Evolutionary conservation across 1,140 invertebrate genomes (phyloP).

Genomic region (Bicyclus anynana): DNA sequence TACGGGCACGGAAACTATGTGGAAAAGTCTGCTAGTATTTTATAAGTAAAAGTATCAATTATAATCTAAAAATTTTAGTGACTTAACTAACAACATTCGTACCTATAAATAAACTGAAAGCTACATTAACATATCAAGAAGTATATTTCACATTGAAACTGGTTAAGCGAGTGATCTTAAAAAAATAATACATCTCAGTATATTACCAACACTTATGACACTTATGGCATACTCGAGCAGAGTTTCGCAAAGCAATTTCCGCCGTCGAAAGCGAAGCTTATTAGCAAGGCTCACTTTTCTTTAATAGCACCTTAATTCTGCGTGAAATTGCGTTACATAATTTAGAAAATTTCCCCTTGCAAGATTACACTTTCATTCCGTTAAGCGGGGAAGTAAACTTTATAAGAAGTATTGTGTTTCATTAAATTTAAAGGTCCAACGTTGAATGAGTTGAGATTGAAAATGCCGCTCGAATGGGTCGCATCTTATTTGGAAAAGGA

Average conservation of each 20-base stretch:
- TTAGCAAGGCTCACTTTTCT: constrained; percentile 5
- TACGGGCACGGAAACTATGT: too few species aligned
- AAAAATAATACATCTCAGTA: background rate
- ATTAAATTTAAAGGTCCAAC: background rate
- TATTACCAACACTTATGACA: background rate
- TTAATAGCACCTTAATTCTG: constrained; percentile 7
- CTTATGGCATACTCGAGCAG: constrained; percentile 3
- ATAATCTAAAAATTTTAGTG: too few species aligned
- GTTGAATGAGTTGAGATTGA: background rate
- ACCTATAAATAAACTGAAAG: too few species aligned
- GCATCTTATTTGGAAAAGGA: too few species aligned
- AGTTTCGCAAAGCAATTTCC: constrained; percentile 15
- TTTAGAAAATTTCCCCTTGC: background rate
- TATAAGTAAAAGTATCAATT: too few species aligned
- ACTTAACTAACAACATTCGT: too few species aligned
- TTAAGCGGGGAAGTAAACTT: background rate
- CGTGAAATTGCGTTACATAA: constrained; percentile 9
- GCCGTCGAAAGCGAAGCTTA: constrained; percentile 10
- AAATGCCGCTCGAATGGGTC: too few species aligned
- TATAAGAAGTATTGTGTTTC: background rate
- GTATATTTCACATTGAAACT: too few species aligned
- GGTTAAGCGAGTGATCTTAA: too few species aligned
- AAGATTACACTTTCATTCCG: background rate
- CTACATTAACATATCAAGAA: too few species aligned
- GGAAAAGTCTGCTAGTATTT: too few species aligned